Evolutionary conservation across 2,888 invertebrate genomes (phyloP).

Genomic region (Selenia dentaria): DNA sequence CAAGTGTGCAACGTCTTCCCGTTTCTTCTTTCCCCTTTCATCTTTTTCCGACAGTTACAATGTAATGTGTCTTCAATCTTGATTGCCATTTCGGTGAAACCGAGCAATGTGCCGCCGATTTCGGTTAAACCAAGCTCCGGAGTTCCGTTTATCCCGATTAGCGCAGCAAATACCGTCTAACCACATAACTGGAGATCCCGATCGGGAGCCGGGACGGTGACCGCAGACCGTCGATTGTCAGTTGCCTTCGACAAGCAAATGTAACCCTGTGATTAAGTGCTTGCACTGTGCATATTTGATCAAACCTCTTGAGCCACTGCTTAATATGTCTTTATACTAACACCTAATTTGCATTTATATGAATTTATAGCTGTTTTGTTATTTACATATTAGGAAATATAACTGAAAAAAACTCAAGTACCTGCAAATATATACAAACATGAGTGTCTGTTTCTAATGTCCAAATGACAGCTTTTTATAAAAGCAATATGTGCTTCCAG

Average conservation of each 20-base stretch:
- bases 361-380: too few species aligned
- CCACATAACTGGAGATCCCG: constrained; percentile 23
- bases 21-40: not conserved
- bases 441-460: too few species aligned
- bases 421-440: too few species aligned
- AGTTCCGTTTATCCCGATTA: constrained; percentile 21
- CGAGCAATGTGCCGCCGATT: constrained; percentile 14
- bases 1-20: not conserved
- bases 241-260: constrained; percentile 14
- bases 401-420: too few species aligned
- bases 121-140: not conserved
- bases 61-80: not conserved
- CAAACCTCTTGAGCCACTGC: constrained; percentile 1
- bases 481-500: too few species aligned
- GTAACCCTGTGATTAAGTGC: constrained; percentile 16
- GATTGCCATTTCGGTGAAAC: constrained; percentile 14
- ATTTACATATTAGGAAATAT: too few species aligned
- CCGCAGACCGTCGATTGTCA: constrained; percentile 21
- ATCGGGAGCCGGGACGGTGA: constrained; percentile 7
- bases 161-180: constrained; percentile 20
- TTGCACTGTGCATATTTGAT: constrained; percentile 18
- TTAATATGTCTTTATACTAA: too few species aligned
- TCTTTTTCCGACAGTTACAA: not conserved
- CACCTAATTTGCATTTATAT: too few species aligned
- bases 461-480: too few species aligned